Evolutionary conservation across 2,113 vertebrate species (phyloP).

Genomic region (Junco hyemalis): DNA sequence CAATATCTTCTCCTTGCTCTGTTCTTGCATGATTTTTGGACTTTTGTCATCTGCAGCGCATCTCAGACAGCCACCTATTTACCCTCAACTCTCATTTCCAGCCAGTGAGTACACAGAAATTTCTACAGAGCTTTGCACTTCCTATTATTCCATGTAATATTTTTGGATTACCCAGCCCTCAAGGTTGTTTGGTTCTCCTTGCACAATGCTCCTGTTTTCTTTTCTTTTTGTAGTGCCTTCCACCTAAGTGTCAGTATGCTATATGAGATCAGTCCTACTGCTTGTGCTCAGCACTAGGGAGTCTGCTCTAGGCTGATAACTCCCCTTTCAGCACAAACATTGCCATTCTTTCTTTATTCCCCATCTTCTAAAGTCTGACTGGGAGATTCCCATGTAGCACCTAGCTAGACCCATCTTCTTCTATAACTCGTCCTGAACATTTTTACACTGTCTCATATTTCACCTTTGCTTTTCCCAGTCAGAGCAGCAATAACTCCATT

Average conservation of each 20-base stretch:
- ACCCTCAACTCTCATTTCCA: background rate
- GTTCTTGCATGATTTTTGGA: background rate
- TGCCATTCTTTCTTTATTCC: background rate
- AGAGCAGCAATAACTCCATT: background rate
- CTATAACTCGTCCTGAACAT: accelerated
- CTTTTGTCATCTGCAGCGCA: background rate
- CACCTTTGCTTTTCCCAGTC: background rate
- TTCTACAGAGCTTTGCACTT: background rate
- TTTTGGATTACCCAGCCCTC: background rate
- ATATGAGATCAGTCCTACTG: background rate
- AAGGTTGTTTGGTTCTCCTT: background rate
- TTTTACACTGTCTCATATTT: background rate
- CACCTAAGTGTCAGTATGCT: background rate
- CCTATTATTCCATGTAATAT: background rate
- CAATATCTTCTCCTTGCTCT: background rate
- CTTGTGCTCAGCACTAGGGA: background rate
- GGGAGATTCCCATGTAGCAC: background rate
- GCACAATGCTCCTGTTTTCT: background rate
- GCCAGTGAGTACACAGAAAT: background rate
- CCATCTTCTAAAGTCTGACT: background rate
- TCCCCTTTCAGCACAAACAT: background rate
- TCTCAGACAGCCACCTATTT: background rate
- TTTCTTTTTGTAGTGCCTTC: background rate
- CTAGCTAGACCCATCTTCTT: background rate
- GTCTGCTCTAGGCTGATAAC: background rate